A percentile compares a stretch with the other conserved stretches of the same genome.
Evolutionary conservation across 2,888 invertebrate species (phyloP).

Genomic region (Tiliacea aurago): DNA sequence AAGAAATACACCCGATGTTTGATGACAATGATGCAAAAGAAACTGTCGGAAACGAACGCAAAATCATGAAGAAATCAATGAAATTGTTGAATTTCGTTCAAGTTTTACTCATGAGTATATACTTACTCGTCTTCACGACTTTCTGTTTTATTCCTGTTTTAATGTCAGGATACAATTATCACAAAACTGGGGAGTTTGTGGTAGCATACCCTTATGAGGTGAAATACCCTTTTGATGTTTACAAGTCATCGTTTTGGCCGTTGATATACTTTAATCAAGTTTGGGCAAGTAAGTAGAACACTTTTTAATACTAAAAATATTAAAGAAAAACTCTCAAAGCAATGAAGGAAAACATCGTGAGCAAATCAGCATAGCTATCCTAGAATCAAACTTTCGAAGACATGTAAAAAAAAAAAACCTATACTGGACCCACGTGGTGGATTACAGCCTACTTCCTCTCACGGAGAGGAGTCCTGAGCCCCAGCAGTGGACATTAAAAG

Average conservation of each 20-base stretch:
- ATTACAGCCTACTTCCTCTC: background rate
- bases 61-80: slow-evolving; percentile 69
- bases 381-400: background rate
- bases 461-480: background rate
- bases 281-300: slow-evolving; percentile 75
- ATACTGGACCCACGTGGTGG: background rate
- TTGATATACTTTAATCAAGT: slow-evolving; percentile 78
- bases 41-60: slow-evolving; percentile 20
- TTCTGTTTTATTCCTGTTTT: slow-evolving; percentile 75
- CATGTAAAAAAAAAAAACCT: too few species aligned
- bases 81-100: slow-evolving; percentile 69
- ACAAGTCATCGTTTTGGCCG: slow-evolving; percentile 69
- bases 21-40: slow-evolving; percentile 43
- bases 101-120: slow-evolving; percentile 64
- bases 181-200: slow-evolving; percentile 66
- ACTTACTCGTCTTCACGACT: slow-evolving; percentile 65
- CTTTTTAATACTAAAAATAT: background rate
- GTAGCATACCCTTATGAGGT: slow-evolving; percentile 75
- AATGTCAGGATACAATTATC: slow-evolving; percentile 71
- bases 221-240: slow-evolving; percentile 78
- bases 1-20: slow-evolving; percentile 71
- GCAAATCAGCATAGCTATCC: background rate
- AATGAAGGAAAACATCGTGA: background rate
- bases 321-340: background rate
- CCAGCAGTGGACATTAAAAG: too few species aligned